Conservation (phyloP, 2,888 invertebrate genomes). For the Allolobophora icterica region DNA sequence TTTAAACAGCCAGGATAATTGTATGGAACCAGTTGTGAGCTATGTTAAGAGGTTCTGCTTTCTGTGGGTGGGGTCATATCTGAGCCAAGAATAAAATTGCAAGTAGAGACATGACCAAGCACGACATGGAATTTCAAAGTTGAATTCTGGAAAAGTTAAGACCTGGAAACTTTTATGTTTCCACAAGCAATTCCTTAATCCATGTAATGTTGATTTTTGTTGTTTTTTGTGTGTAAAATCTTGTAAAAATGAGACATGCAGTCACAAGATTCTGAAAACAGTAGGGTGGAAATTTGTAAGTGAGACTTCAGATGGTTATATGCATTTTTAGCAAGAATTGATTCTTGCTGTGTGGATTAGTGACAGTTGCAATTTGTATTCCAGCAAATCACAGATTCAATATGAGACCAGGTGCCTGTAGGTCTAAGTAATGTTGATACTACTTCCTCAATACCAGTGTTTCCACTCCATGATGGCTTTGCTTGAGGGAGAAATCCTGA, state of each 20-base stretch:
- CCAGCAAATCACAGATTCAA: neutral
- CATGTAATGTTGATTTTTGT: neutral
- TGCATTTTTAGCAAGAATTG: neutral
- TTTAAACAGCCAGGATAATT: neutral
- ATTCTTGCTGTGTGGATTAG: neutral
- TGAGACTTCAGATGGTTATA: neutral
- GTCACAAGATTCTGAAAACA: neutral
- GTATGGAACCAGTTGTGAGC: neutral
- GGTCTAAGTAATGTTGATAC: neutral
- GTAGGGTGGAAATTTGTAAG: neutral
- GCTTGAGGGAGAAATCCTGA: neutral
- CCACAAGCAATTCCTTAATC: neutral
- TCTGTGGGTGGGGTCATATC: neutral
- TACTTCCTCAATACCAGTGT: neutral
- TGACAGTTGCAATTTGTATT: neutral
- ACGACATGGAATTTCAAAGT: neutral
- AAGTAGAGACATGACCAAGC: neutral
- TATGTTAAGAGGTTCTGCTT: slow-evolving; percentile 9
- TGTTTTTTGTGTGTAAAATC: neutral
- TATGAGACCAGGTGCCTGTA: neutral
- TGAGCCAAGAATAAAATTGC: neutral
- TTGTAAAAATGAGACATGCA: neutral
- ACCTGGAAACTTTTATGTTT: neutral
- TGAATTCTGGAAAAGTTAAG: neutral
- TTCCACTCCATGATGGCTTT: neutral